Conservation (phyloP, 1,140 invertebrate genomes). For the Helicoverpa armigera region DNA sequence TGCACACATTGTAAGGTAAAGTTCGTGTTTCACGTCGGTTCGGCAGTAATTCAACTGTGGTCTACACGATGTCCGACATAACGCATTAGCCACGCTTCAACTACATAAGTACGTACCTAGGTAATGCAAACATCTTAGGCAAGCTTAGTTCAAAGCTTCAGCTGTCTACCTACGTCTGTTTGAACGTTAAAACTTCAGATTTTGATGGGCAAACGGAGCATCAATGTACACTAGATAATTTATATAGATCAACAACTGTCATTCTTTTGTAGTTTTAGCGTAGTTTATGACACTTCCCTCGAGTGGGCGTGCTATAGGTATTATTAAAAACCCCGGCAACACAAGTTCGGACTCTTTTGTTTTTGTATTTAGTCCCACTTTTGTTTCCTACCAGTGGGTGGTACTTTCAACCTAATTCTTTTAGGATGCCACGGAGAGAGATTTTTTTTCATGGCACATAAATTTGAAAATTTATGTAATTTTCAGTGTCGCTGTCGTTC, state of each 20-base stretch:
- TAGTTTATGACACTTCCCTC: constrained; percentile 2
- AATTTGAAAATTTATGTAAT: constrained; percentile 33
- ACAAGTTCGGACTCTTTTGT: too few relatives aligned
- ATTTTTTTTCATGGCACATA: constrained; percentile 29
- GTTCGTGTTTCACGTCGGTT: constrained; percentile 29
- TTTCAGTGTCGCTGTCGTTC: constrained; percentile 32
- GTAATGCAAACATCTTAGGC: constrained; percentile 1
- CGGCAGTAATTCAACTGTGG: constrained; percentile 34
- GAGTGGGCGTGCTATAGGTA: too few relatives aligned
- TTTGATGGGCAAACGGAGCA: background rate
- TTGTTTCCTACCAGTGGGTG: too few relatives aligned
- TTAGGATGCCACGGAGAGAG: too few relatives aligned
- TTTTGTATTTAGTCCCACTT: too few relatives aligned
- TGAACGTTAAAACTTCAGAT: constrained; percentile 10
- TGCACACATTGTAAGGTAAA: constrained; percentile 7
- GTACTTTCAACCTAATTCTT: too few relatives aligned
- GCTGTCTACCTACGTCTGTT: constrained; percentile 8
- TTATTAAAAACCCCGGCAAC: background rate
- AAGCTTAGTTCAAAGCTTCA: background rate
- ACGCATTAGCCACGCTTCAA: constrained; percentile 28
- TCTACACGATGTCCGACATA: constrained; percentile 29
- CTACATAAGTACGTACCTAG: background rate
- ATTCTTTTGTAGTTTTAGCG: background rate
- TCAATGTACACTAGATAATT: background rate
- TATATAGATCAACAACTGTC: constrained; percentile 20